These are phyloP conservation scores for Cherax destructor DNA, from an alignment of 1,140 invertebrate species.

Conservation along the genomic window DNA sequence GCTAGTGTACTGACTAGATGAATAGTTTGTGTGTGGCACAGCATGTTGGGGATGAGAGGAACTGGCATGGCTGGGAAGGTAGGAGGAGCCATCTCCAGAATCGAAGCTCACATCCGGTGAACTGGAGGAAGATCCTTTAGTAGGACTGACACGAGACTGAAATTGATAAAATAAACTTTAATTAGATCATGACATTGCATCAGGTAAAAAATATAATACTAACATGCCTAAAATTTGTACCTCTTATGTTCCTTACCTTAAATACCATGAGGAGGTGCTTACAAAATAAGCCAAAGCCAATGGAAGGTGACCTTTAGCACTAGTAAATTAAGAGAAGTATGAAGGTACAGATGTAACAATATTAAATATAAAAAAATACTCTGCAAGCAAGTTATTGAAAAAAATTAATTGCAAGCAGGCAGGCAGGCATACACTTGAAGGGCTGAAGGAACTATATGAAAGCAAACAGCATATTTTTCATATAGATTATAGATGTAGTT, in stretches of 20 bases:
- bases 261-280: neutral
- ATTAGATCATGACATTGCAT: neutral
- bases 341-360: too few relatives aligned
- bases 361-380: too few relatives aligned
- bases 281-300: conserved; percentile 1
- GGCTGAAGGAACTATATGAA: too few relatives aligned
- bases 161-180: conserved; percentile 13
- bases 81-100: conserved; percentile 56
- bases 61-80: conserved; percentile 14
- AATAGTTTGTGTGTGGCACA: conserved; percentile 38
- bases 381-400: too few relatives aligned
- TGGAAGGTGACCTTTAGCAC: neutral
- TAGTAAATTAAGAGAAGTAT: neutral
- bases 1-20: conserved; percentile 62
- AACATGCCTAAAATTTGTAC: neutral
- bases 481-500: too few relatives aligned
- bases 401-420: too few relatives aligned
- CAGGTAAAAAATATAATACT: neutral
- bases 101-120: conserved; percentile 71
- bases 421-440: too few relatives aligned
- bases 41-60: conserved; percentile 37
- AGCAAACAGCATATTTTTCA: too few relatives aligned
- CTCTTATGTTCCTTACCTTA: neutral
- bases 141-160: conserved; percentile 71
- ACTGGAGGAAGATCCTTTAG: conserved; percentile 63